A percentile compares a stretch with the other conserved stretches of the same genome.
These are phyloP conservation scores for Betta splendens DNA, from an alignment of 2,797 vertebrate species.

Conservation along the genomic window DNA sequence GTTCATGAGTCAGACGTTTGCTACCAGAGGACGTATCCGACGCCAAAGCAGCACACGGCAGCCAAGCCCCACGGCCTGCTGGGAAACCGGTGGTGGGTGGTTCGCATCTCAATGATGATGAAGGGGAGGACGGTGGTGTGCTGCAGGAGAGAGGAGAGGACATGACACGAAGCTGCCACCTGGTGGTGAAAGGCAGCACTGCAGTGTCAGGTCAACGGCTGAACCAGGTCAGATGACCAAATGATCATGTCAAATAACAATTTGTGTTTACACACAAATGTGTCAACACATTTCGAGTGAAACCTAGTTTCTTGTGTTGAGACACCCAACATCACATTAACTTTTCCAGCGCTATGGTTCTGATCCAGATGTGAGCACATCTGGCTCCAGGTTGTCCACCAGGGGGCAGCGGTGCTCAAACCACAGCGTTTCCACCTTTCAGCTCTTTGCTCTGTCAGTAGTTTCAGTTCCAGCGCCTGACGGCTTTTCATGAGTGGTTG, in stretches of 20 bases:
- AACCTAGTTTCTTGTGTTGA: background rate
- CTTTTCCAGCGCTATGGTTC: background rate
- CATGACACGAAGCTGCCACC: background rate
- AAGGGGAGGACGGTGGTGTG: slow-evolving; percentile 98
- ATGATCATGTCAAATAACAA: too few species aligned
- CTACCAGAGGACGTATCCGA: slow-evolving; percentile 96
- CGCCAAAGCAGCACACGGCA: slow-evolving; percentile 88
- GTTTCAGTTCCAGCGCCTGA: too few species aligned
- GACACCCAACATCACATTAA: background rate
- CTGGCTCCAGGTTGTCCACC: slow-evolving; percentile 19
- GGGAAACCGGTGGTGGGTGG: slow-evolving; percentile 93
- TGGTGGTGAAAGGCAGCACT: background rate
- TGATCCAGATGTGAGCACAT: background rate
- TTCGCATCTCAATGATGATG: slow-evolving; percentile 99
- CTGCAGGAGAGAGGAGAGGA: slow-evolving; percentile 71
- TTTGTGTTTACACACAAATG: too few species aligned
- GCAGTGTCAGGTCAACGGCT: background rate
- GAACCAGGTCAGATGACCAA: too few species aligned
- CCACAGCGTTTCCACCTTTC: slow-evolving; percentile 27
- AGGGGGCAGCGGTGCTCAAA: slow-evolving; percentile 32
- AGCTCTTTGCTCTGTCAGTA: slow-evolving; percentile 46
- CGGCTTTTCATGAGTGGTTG: too few species aligned
- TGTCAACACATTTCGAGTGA: too few species aligned
- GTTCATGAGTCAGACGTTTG: too few species aligned
- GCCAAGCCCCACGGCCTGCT: slow-evolving; percentile 88